phyloP scores from a whole-genome alignment of 2,888 invertebrate species.

The Acanthosoma haemorrhoidale region DNA sequence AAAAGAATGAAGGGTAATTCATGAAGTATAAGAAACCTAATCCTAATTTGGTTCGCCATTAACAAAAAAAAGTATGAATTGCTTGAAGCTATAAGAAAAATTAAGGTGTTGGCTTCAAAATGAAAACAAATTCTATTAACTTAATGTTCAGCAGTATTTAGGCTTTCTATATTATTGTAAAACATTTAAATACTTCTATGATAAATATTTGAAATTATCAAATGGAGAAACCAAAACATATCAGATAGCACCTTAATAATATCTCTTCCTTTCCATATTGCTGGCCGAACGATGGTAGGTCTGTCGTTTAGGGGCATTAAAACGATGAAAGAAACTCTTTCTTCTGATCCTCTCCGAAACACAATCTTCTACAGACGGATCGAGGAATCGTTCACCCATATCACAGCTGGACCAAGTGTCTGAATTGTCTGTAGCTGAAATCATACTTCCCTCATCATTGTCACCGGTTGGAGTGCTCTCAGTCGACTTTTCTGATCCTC shows the following conservation, averaged over 20 bases:
- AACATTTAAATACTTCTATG: not conserved
- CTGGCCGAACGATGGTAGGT: constrained; percentile 32
- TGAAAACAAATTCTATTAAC: too few relatives aligned
- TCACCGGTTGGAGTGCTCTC: constrained; percentile 34
- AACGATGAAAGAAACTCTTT: constrained; percentile 82
- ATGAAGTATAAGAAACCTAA: too few relatives aligned
- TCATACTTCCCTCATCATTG: constrained; percentile 31
- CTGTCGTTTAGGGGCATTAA: constrained; percentile 60
- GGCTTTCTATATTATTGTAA: not conserved
- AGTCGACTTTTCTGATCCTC: constrained; percentile 13
- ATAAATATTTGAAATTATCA: not conserved
- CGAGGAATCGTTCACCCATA: constrained; percentile 45
- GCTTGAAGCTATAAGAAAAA: too few relatives aligned
- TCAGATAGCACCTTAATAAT: constrained; percentile 46
- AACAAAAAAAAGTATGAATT: too few relatives aligned
- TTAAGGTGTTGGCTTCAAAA: too few relatives aligned
- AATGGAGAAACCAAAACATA: not conserved
- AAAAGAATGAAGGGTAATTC: too few relatives aligned
- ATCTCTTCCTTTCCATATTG: constrained; percentile 36
- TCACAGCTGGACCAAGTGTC: constrained; percentile 68
- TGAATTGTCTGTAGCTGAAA: constrained; percentile 47
- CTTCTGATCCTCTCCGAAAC: constrained; percentile 80
- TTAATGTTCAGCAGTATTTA: too few relatives aligned
- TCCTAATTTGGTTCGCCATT: too few relatives aligned
- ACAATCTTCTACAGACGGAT: constrained; percentile 47